phyloP scores from a whole-genome alignment of 1,140 invertebrate genomes.

The Bactericera cockerelli region DNA sequence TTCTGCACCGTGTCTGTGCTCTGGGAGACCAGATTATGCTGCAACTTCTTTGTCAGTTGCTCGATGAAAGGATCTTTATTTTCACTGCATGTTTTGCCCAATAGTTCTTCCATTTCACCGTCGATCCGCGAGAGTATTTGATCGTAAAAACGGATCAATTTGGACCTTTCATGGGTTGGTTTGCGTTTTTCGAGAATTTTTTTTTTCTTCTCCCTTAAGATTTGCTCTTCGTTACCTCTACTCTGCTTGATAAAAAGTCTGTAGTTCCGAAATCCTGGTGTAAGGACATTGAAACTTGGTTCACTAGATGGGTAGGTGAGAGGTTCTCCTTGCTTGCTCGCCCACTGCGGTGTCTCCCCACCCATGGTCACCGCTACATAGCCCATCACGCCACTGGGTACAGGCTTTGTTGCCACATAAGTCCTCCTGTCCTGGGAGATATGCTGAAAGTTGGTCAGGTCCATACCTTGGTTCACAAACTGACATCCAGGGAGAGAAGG shows the following conservation, averaged over 20 bases:
- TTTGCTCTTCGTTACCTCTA: not conserved
- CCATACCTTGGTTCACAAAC: too few species aligned
- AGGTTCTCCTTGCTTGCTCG: not conserved
- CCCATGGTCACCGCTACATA: not conserved
- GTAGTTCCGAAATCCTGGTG: not conserved
- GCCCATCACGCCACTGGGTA: not conserved
- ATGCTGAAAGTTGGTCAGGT: not conserved
- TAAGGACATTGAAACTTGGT: not conserved
- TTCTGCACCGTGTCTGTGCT: not conserved
- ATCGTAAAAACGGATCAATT: not conserved
- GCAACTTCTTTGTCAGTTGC: not conserved
- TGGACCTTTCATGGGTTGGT: not conserved
- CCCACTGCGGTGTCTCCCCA: not conserved
- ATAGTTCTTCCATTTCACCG: not conserved
- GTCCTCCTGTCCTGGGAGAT: not conserved
- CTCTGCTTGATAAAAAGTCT: not conserved
- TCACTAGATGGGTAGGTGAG: not conserved
- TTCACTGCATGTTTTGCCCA: not conserved
- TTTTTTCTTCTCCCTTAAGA: not conserved
- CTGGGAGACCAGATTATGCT: not conserved
- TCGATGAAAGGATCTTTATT: slow-evolving; percentile 2
- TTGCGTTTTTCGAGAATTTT: not conserved
- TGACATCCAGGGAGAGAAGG: too few species aligned
- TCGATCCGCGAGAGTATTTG: not conserved
- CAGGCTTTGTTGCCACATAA: not conserved